phyloP scores from a whole-genome alignment of 2,797 vertebrate genomes.

The Molothrus aeneus region DNA sequence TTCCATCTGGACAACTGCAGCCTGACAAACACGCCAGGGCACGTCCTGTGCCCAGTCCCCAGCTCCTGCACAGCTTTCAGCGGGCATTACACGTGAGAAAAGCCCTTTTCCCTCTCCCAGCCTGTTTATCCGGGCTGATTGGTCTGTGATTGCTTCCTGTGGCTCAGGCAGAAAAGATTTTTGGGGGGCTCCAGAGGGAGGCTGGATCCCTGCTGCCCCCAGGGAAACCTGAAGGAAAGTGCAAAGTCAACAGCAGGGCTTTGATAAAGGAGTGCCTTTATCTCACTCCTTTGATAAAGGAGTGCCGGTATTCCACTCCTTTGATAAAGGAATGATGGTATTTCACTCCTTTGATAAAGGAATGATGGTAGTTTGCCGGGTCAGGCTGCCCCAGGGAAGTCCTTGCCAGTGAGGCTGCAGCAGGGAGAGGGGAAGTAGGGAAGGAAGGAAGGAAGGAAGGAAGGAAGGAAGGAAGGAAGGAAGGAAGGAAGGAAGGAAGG shows the following conservation, averaged over 20 bases:
- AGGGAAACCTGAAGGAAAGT: background rate
- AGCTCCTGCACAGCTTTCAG: background rate
- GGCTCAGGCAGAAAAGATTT: background rate
- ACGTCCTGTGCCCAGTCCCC: background rate
- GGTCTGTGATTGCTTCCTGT: background rate
- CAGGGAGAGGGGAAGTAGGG: background rate
- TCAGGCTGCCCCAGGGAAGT: background rate
- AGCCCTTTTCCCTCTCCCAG: background rate
- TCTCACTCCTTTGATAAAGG: background rate
- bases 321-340: background rate
- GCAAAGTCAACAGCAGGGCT: background rate
- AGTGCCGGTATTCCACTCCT: background rate
- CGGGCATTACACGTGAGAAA: accelerated
- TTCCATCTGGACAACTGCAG: background rate
- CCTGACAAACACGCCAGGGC: background rate
- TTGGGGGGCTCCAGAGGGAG: accelerated
- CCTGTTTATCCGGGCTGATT: background rate
- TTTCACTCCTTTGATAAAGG: background rate
- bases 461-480: too few species aligned
- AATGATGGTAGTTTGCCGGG: accelerated
- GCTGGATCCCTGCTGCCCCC: background rate
- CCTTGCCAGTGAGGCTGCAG: accelerated
- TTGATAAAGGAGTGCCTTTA: background rate
- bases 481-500: too few species aligned
- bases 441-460: too few species aligned